These are phyloP conservation scores for Neolamprologus fasciatus DNA, from an alignment of 2,113 vertebrate species.

Conservation along the genomic window DNA sequence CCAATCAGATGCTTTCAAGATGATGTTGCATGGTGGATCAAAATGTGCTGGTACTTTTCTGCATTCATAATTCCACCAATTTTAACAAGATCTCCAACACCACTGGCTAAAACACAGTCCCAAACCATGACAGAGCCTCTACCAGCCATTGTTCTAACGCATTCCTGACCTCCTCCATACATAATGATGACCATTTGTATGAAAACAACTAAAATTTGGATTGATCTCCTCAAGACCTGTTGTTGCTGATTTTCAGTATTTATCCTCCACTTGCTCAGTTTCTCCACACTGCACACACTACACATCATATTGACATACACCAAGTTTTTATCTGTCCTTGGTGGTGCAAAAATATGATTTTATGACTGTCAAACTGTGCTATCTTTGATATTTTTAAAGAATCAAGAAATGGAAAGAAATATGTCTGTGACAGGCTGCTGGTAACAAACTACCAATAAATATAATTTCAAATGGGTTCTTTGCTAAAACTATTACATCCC, in stretches of 20 bases:
- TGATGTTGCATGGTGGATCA: neutral
- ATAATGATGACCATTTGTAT: neutral
- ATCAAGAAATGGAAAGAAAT: neutral
- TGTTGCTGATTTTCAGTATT: neutral
- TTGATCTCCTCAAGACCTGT: neutral
- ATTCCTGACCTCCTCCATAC: neutral
- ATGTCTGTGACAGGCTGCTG: neutral
- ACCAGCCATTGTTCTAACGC: neutral
- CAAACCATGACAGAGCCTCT: neutral
- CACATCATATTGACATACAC: neutral
- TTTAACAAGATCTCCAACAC: neutral
- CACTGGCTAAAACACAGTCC: neutral
- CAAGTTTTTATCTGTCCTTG: neutral
- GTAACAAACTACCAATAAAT: neutral
- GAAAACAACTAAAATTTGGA: neutral
- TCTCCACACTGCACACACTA: neutral
- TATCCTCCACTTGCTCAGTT: neutral
- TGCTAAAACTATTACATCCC: neutral
- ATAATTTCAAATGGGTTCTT: neutral
- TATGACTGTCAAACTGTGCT: neutral
- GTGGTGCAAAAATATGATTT: neutral
- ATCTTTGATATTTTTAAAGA: neutral
- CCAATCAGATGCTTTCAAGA: neutral
- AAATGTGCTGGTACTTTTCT: neutral
- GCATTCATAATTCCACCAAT: neutral